These are phyloP conservation scores for Okapia johnstoni DNA, from an alignment of 2,113 vertebrate species.

Conservation along the genomic window DNA sequence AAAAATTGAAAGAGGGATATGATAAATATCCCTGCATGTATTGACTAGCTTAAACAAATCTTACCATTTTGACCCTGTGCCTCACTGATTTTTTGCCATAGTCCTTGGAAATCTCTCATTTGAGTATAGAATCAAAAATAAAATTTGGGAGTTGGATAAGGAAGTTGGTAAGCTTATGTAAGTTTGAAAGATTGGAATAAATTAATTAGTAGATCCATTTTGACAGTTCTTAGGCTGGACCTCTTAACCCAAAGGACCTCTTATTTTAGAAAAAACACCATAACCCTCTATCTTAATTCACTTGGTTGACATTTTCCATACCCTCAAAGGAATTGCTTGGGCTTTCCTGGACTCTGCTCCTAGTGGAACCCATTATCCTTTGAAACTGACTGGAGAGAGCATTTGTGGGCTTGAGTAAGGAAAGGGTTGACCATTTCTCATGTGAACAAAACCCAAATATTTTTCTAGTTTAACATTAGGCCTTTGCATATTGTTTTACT, in stretches of 20 bases:
- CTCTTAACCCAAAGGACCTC: slow-evolving; percentile 32
- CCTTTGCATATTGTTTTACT: slow-evolving; percentile 32
- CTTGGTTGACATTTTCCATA: slow-evolving; percentile 47
- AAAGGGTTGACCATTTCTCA: slow-evolving; percentile 25
- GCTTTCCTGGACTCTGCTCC: slow-evolving; percentile 16
- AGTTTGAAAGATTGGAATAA: slow-evolving; percentile 21
- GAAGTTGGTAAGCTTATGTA: slow-evolving; percentile 19
- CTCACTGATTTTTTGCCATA: background rate
- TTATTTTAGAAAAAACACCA: slow-evolving; percentile 45
- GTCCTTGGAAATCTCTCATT: slow-evolving; percentile 37
- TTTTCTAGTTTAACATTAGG: slow-evolving; percentile 28
- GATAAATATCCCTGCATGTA: background rate
- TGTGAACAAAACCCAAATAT: background rate
- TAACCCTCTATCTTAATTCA: slow-evolving; percentile 45
- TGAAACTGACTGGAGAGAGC: background rate
- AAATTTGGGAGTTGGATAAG: background rate
- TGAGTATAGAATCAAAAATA: slow-evolving; percentile 12
- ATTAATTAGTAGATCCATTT: slow-evolving; percentile 52
- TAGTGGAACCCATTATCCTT: background rate
- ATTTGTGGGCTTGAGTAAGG: background rate
- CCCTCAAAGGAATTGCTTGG: slow-evolving; percentile 26
- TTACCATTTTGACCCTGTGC: background rate
- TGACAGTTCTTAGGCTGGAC: slow-evolving; percentile 32
- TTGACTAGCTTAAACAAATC: slow-evolving; percentile 16
- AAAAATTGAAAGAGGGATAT: background rate